Evolutionary conservation across 2,888 invertebrate genomes (phyloP).

Genomic region (Cantharis rufa): DNA sequence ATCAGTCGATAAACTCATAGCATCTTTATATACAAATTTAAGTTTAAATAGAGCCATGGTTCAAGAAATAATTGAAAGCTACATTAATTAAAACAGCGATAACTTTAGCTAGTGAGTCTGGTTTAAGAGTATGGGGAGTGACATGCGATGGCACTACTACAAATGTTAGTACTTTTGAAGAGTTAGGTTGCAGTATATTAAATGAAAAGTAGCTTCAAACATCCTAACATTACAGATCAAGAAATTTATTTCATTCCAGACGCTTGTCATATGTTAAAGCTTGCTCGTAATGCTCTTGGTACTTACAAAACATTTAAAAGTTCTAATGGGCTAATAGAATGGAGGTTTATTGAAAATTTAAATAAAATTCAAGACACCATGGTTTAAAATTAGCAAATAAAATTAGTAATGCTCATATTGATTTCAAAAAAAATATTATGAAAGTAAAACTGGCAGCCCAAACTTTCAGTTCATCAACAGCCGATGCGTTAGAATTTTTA

Average conservation of each 20-base stretch:
- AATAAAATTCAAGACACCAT: background rate
- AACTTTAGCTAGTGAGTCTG: conserved; percentile 22
- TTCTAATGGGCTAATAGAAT: background rate
- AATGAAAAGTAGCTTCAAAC: background rate
- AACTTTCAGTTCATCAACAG: background rate
- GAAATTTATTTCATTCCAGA: background rate
- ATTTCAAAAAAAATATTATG: conserved; percentile 7
- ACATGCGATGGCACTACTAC: conserved; percentile 31
- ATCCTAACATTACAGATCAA: background rate
- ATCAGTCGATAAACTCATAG: too few species aligned
- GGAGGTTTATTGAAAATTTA: background rate
- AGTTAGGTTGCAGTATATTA: background rate
- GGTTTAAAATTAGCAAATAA: too few species aligned
- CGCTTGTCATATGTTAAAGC: conserved; percentile 3
- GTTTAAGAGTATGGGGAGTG: conserved; percentile 28
- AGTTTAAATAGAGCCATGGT: too few species aligned
- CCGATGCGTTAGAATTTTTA: background rate
- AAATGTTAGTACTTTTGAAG: conserved; percentile 23
- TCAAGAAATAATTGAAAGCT: conserved; percentile 8
- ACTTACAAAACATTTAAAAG: background rate
- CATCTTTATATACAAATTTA: too few species aligned
- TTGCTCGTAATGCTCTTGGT: background rate
- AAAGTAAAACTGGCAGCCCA: conserved; percentile 10
- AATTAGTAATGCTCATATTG: background rate
- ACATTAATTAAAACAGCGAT: conserved; percentile 23